These are phyloP conservation scores for Tupaia chinensis DNA, from an alignment of 2,113 vertebrate genomes.

Conservation along the genomic window DNA sequence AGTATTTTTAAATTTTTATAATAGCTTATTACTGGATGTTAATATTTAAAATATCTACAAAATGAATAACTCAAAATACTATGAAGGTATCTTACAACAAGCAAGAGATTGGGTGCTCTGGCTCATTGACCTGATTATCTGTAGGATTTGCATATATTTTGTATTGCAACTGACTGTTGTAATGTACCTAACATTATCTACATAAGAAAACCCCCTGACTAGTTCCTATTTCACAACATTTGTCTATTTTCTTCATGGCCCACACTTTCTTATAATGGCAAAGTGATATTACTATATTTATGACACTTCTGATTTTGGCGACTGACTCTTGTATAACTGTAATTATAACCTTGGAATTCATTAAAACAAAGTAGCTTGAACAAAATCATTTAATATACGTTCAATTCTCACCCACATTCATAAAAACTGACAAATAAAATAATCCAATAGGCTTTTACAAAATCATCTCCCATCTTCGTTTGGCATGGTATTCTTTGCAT, in stretches of 20 bases:
- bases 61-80: not conserved
- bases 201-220: not conserved
- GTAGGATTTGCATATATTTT: not conserved
- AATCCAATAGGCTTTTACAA: not conserved
- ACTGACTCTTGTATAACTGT: not conserved
- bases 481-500: not conserved
- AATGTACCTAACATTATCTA: not conserved
- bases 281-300: not conserved
- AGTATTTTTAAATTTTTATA: slow-evolving; percentile 9
- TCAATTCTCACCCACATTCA: not conserved
- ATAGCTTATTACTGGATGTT: not conserved
- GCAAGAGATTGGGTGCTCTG: not conserved
- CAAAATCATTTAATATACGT: not conserved
- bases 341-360: slow-evolving; percentile 16
- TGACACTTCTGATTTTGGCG: not conserved
- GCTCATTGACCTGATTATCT: not conserved
- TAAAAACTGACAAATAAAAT: not conserved
- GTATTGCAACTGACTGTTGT: not conserved
- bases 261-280: not conserved
- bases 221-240: not conserved
- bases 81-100: not conserved
- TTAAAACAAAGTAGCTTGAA: slow-evolving; percentile 6
- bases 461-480: not conserved
- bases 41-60: slow-evolving; percentile 39
- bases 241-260: not conserved